Conservation (phyloP, 2,888 invertebrate genomes). For the Cosmopolites sordidus region DNA sequence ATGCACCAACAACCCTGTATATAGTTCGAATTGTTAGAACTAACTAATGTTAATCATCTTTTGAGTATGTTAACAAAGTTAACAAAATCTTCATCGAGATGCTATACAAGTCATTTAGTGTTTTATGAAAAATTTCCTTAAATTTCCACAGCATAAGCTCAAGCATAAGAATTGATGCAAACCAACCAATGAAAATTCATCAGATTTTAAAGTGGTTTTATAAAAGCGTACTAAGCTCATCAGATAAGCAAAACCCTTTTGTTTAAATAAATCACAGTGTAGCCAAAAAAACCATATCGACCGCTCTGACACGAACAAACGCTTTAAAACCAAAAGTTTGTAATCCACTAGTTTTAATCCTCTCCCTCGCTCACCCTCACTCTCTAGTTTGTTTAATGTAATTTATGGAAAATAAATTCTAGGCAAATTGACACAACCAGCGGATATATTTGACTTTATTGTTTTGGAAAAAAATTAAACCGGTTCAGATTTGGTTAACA, state of each 20-base stretch:
- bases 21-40: no score
- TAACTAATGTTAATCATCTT: no score
- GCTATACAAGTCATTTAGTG: no score
- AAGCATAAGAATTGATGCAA: no score
- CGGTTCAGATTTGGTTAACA: background rate
- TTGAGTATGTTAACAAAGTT: no score
- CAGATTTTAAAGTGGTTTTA: background rate
- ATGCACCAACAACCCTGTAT: no score
- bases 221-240: background rate
- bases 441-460: slow-evolving; percentile 1
- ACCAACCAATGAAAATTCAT: no score
- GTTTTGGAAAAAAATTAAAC: background rate
- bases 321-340: background rate
- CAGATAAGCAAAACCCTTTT: background rate
- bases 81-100: no score
- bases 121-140: no score
- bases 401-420: slow-evolving; percentile 1
- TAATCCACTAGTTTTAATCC: slow-evolving; percentile 2
- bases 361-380: background rate
- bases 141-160: no score
- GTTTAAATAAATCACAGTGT: background rate
- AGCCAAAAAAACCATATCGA: background rate
- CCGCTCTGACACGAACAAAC: background rate
- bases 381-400: background rate
- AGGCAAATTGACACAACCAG: background rate